Evolutionary conservation across 2,888 invertebrate species (phyloP).

Genomic region (Zygothrica quintamaculata): DNA sequence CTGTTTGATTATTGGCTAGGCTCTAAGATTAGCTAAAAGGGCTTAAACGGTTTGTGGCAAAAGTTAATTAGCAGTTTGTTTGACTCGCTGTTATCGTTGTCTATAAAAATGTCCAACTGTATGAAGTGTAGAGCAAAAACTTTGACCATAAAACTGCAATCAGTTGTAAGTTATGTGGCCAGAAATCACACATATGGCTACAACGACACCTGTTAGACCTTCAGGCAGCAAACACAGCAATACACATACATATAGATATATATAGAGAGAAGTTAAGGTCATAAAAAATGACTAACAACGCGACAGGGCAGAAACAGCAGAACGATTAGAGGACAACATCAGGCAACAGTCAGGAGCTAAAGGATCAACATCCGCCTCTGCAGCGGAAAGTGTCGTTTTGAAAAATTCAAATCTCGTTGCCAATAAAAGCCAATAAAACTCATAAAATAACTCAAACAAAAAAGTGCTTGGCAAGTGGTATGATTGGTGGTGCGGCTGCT

Average conservation of each 20-base stretch:
- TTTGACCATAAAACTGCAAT: slow-evolving; percentile 83
- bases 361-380: slow-evolving; percentile 30
- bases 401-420: slow-evolving; percentile 79
- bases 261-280: slow-evolving; percentile 39
- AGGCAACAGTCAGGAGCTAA: slow-evolving; percentile 23
- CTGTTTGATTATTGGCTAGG: slow-evolving; percentile 37
- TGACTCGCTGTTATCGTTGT: slow-evolving; percentile 52
- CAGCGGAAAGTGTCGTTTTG: slow-evolving; percentile 69
- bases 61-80: slow-evolving; percentile 76
- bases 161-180: slow-evolving; percentile 80
- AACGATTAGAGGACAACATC: slow-evolving; percentile 43
- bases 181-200: slow-evolving; percentile 42
- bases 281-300: slow-evolving; percentile 83
- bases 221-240: slow-evolving; percentile 50
- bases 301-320: slow-evolving; percentile 42
- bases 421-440: slow-evolving; percentile 81
- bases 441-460: slow-evolving; percentile 78
- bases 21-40: slow-evolving; percentile 30
- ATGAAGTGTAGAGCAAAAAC: slow-evolving; percentile 32
- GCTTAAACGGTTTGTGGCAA: slow-evolving; percentile 59
- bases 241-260: slow-evolving; percentile 13
- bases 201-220: slow-evolving; percentile 79
- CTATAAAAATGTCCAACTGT: slow-evolving; percentile 39
- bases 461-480: slow-evolving; percentile 26
- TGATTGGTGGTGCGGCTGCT: not conserved